Evolutionary conservation across 1,140 invertebrate species (phyloP).

Genomic region (Andricus grossulariae): DNA sequence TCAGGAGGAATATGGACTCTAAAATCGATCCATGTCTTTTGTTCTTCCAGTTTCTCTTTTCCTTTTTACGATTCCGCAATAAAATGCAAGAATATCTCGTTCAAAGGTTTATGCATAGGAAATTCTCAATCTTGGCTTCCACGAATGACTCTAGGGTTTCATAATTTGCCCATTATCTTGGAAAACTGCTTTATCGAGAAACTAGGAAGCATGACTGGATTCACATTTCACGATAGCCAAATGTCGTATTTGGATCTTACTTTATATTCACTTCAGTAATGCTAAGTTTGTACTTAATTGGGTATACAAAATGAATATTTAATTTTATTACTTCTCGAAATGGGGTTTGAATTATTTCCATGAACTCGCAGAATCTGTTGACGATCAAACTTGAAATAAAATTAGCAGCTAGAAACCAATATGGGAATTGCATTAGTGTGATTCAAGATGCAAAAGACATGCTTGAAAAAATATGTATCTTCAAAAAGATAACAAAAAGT

Average conservation of each 20-base stretch:
- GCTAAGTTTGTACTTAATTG: neutral
- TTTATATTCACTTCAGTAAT: neutral
- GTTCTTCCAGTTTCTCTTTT: conserved; percentile 27
- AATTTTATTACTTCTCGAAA: conserved; percentile 1
- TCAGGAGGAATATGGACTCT: neutral
- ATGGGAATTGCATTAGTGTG: too few species aligned
- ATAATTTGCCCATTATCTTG: conserved; percentile 14
- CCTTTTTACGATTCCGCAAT: conserved; percentile 37
- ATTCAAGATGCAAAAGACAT: too few species aligned
- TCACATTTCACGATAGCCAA: neutral
- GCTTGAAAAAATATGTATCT: too few species aligned
- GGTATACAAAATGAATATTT: conserved; percentile 5
- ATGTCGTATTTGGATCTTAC: neutral
- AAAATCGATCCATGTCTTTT: neutral
- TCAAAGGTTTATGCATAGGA: conserved; percentile 53
- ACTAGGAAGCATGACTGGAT: neutral
- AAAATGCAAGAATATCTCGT: conserved; percentile 29
- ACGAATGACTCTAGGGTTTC: neutral
- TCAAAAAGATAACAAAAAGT: too few species aligned
- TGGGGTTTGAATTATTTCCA: neutral
- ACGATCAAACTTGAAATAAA: neutral
- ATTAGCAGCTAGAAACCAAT: too few species aligned
- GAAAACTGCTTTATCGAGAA: conserved; percentile 16
- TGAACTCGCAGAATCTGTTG: neutral
- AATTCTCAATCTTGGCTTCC: conserved; percentile 24